Conservation (phyloP, 1,140 invertebrate genomes). For the Brachionus paranguensis region DNA sequence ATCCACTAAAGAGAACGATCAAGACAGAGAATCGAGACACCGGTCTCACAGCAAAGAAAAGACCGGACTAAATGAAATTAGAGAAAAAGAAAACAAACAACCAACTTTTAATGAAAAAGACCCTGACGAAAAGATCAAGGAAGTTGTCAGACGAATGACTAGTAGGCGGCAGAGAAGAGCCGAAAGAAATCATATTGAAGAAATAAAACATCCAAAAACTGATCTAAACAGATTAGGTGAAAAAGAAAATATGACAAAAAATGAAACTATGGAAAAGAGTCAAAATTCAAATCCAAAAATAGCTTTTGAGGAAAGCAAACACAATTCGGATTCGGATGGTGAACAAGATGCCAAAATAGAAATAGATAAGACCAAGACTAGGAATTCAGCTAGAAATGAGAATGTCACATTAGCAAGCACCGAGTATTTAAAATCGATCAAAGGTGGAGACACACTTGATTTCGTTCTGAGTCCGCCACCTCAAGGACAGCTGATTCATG, state of each 20-base stretch:
- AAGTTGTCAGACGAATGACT: neutral
- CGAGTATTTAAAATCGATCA: neutral
- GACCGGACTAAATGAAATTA: neutral
- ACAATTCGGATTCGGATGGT: slow-evolving; percentile 24
- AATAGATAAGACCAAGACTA: neutral
- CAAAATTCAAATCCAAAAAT: neutral
- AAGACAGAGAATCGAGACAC: neutral
- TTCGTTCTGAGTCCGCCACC: slow-evolving; percentile 3
- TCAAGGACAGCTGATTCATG: neutral
- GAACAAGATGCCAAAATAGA: slow-evolving; percentile 1
- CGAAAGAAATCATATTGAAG: neutral
- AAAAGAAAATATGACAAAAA: neutral
- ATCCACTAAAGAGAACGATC: neutral
- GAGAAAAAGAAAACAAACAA: neutral
- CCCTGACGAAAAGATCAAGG: neutral
- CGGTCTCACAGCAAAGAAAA: neutral
- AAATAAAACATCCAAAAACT: neutral
- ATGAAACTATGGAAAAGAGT: neutral
- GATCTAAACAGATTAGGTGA: neutral
- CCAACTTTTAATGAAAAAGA: neutral
- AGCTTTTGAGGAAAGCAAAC: slow-evolving; percentile 9
- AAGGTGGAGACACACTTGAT: neutral
- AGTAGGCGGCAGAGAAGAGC: neutral
- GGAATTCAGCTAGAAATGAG: neutral
- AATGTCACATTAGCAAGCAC: neutral